These are phyloP conservation scores for Paramacrobiotus metropolitanus DNA, from an alignment of 1,140 invertebrate genomes.

Conservation along the genomic window DNA sequence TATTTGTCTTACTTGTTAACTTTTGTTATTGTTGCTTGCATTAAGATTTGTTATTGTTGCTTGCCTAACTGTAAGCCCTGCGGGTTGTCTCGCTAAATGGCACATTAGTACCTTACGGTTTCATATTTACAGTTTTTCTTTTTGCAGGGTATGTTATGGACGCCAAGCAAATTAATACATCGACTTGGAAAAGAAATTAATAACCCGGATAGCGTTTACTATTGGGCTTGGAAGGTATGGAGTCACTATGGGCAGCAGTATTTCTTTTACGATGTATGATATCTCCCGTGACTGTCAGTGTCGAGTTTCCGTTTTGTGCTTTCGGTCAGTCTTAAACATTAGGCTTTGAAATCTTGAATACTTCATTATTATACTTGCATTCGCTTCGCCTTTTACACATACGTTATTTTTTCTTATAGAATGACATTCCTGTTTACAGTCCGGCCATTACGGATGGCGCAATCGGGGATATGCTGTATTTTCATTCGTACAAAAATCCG, in stretches of 20 bases:
- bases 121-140: constrained; percentile 7
- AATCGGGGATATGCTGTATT: constrained; percentile 97
- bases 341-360: too few relatives aligned
- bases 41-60: neutral
- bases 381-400: too few relatives aligned
- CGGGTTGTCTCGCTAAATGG: too few relatives aligned
- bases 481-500: constrained; percentile 78
- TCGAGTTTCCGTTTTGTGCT: too few relatives aligned
- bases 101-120: too few relatives aligned
- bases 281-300: neutral
- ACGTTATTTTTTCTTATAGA: constrained; percentile 24
- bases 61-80: neutral
- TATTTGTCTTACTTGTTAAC: neutral
- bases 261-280: constrained; percentile 1
- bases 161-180: constrained; percentile 66
- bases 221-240: constrained; percentile 65
- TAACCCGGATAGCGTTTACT: constrained; percentile 74
- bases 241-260: too few relatives aligned
- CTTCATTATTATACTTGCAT: too few relatives aligned
- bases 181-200: constrained; percentile 69
- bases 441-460: constrained; percentile 95
- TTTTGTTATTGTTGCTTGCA: neutral
- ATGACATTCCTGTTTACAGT: constrained; percentile 93
- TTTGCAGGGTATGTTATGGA: constrained; percentile 46
- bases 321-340: too few relatives aligned